Conservation (phyloP, 2,797 vertebrate species). For the Cottoperca gobio region DNA sequence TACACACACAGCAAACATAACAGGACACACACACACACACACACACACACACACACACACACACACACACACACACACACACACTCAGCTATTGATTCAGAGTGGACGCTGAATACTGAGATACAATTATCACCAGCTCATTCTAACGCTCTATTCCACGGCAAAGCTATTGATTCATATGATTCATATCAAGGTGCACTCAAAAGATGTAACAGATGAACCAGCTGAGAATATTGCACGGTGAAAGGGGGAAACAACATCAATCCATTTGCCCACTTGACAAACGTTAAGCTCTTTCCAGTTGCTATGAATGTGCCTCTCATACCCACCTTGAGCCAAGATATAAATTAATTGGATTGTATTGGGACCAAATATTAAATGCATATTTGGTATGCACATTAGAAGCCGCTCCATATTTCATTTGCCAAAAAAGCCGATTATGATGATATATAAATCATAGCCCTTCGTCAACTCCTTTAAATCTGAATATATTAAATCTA, state of each 20-base stretch:
- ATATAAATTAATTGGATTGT: slow-evolving; percentile 29
- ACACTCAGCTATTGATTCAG: slow-evolving; percentile 31
- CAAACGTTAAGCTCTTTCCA: slow-evolving; percentile 43
- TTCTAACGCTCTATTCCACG: slow-evolving; percentile 7
- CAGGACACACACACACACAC: background rate
- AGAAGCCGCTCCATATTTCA: background rate
- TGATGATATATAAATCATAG: background rate
- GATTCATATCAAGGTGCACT: slow-evolving; percentile 31
- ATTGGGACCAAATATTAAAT: slow-evolving; percentile 30
- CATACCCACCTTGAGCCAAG: slow-evolving; percentile 6
- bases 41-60: background rate
- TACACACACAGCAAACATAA: slow-evolving; percentile 15
- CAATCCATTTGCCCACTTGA: slow-evolving; percentile 34
- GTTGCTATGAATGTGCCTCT: slow-evolving; percentile 28
- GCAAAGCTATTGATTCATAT: slow-evolving; percentile 32
- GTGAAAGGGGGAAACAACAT: slow-evolving; percentile 38
- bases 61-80: background rate
- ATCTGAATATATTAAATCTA: no score
- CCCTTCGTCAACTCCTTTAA: slow-evolving; percentile 6
- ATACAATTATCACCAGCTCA: slow-evolving; percentile 43
- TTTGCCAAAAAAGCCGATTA: slow-evolving; percentile 12
- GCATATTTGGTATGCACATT: slow-evolving; percentile 6
- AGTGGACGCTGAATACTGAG: slow-evolving; percentile 35
- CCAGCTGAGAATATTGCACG: slow-evolving; percentile 1
- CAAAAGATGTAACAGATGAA: slow-evolving; percentile 16